Base-by-base conservation (phyloP, 2,888 invertebrate species). In the Stegana nigrithorax region DNA sequence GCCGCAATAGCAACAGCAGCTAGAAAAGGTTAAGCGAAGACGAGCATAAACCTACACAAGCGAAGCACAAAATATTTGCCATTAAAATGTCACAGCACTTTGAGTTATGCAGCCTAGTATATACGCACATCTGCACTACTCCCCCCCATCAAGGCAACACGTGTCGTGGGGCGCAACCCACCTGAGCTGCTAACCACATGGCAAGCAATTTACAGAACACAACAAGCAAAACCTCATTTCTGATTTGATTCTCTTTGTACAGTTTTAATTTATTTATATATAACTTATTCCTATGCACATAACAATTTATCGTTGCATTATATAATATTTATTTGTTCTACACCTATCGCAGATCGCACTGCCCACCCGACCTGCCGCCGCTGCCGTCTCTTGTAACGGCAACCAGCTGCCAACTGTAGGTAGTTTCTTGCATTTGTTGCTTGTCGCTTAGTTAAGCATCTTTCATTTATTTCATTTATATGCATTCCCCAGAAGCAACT, bases 71-170 rank as follows among this genome's bases (percentile, higher is more conserved):
- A 32, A 36, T 55, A 55, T 55, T 55, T 75, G 78, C 75, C 73
- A 80, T 75, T 78, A 75, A 75, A 75, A 75, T 78, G 75, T 75
- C 80, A 75, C 80, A 80, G 73, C 72, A 72, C 80, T 78, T 75
- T 75, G 75, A 75, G 73, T 75, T 75, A 75, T 80, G n/a, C n/a
- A n/a, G n/a, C n/a, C n/a, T n/a, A n/a, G n/a, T n/a, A n/a, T n/a
- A n/a, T n/a, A n/a, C n/a, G n/a, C n/a, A n/a, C n/a, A n/a, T n/a
- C n/a, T n/a, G n/a, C n/a, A n/a, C n/a, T n/a, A n/a, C n/a, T n/a
- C n/a, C n/a, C n/a, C n/a, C n/a, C n/a, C n/a, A n/a, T n/a, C n/a
- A n/a, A n/a, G n/a, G n/a, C n/a, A n/a, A n/a, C n/a, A n/a, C n/a
- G 75, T 67, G 19, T 26, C 21, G 21, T 17, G 7, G 12, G 21